Percentiles rank a stretch among this genome's conserved stretches.
These are phyloP conservation scores for Hipparchia sbordonii DNA, from an alignment of 2,888 invertebrate species.

Conservation along the genomic window DNA sequence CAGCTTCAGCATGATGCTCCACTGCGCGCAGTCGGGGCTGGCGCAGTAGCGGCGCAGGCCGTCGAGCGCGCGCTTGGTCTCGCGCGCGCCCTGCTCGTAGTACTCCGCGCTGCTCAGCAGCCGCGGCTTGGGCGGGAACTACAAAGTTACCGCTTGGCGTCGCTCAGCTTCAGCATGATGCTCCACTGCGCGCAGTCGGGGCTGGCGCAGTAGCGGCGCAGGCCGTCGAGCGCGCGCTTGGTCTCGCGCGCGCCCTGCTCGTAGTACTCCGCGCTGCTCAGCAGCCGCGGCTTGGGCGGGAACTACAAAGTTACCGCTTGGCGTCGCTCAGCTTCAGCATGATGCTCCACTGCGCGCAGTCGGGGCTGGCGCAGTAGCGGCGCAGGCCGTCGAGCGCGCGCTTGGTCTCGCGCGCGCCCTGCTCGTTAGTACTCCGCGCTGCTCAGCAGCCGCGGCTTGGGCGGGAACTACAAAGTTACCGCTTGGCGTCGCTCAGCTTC, in stretches of 20 bases:
- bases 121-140: too few relatives aligned
- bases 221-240: conserved; percentile 88
- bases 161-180: conserved; percentile 86
- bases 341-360: conserved; percentile 95
- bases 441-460: too few relatives aligned
- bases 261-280: conserved; percentile 93
- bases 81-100: conserved; percentile 76
- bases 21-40: conserved; percentile 95
- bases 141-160: conserved; percentile 85
- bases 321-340: conserved; percentile 88
- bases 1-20: conserved; percentile 89
- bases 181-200: conserved; percentile 97
- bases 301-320: conserved; percentile 85
- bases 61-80: conserved; percentile 92
- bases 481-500: conserved; percentile 87
- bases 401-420: conserved; percentile 88
- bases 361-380: conserved; percentile 92
- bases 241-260: conserved; percentile 92
- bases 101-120: neutral
- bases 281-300: conserved; percentile 87
- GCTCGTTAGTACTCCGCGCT: neutral
- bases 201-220: conserved; percentile 92
- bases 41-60: conserved; percentile 90
- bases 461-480: conserved; percentile 67
- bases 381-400: conserved; percentile 91